Base-by-base conservation (phyloP, 2,888 invertebrate genomes). In the Charanyca ferruginea region DNA sequence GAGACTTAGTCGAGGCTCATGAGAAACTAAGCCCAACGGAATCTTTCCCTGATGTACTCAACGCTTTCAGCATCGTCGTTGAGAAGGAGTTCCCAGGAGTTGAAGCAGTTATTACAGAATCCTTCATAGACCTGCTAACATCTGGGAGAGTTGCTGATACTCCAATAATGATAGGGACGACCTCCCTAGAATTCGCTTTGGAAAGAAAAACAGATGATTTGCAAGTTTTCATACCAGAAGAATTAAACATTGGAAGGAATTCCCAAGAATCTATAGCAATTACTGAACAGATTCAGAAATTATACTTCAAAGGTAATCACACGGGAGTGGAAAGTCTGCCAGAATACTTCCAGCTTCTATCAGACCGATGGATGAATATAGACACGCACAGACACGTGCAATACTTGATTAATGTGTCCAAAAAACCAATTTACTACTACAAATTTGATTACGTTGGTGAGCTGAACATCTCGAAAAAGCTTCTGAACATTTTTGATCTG, bases 391-490 rank as follows among this genome's bases (percentile, higher is more conserved):
- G 95, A 81, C 89, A 94, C 53, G 83, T 95, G 1, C 88, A 93
- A 63, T 91, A 92, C 64, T 77, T 95, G 22, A 84, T 91, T 0
- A 89, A 94, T 48, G 88, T 87, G 0, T 86, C 91, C 0, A 94
- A 91, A 22, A 90, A 90, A 22, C 94, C 94, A 0, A 87, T 95
- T 0, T 95, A 90, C 23, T 91, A 86, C 47, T 95, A 94, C 80
- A 94, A 91, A 28, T 95, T 95, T 59, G 94, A 93, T 73, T 95
- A 94, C 48, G 85, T 91, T 0, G 95, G 95, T 0, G 93, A 90
- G 25, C 67, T 95, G 60, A 95, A 95, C 38, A 18, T 90, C 1
- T 81, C 89, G 0, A 85, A 82, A 11, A 88, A 89, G 20, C 0
- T 90, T 0, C 3, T 85, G 7, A 64, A 73, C 2, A 75, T 66